phyloP scores from a whole-genome alignment of 37 sponge, comb jelly and placozoan species.

The Eunapius fragilis region DNA sequence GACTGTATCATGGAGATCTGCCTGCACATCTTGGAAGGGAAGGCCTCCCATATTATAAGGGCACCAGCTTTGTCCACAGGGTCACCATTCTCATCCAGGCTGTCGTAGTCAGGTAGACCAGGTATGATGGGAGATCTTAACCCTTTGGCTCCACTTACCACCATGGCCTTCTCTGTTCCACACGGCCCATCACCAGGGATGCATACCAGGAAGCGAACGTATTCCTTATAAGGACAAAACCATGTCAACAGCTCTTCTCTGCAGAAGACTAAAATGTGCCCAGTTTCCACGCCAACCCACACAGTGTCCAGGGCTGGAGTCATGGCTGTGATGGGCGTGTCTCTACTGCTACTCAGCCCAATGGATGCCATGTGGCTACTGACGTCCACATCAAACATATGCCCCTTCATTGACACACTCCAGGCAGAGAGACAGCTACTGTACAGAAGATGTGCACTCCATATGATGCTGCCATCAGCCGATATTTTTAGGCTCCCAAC shows the following conservation, averaged over 20 bases:
- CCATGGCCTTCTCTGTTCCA: conserved; percentile 65
- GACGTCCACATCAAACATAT: conserved; percentile 49
- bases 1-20: conserved; percentile 61
- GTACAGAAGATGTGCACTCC: conserved; percentile 70
- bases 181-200: conserved; percentile 58
- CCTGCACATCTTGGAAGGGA: conserved; percentile 34
- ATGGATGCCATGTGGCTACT: conserved; percentile 8
- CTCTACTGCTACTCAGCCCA: conserved; percentile 3
- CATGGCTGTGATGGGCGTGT: conserved; percentile 72
- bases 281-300: conserved; percentile 86
- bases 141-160: conserved; percentile 66
- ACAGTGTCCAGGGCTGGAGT: conserved; percentile 74
- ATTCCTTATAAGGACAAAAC: conserved; percentile 70
- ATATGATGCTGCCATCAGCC: conserved; percentile 48
- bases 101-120: conserved; percentile 9
- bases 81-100: conserved; percentile 36
- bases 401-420: conserved; percentile 43
- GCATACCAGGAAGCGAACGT: conserved; percentile 63
- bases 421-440: conserved; percentile 64
- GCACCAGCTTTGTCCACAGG: conserved; percentile 40
- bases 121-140: conserved; percentile 40
- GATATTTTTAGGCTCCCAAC: conserved; percentile 60
- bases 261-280: conserved; percentile 82
- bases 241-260: conserved; percentile 54
- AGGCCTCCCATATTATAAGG: conserved; percentile 73